Evolutionary conservation across 2,888 invertebrate genomes (phyloP).

Genomic region (Osmoderma eremita): DNA sequence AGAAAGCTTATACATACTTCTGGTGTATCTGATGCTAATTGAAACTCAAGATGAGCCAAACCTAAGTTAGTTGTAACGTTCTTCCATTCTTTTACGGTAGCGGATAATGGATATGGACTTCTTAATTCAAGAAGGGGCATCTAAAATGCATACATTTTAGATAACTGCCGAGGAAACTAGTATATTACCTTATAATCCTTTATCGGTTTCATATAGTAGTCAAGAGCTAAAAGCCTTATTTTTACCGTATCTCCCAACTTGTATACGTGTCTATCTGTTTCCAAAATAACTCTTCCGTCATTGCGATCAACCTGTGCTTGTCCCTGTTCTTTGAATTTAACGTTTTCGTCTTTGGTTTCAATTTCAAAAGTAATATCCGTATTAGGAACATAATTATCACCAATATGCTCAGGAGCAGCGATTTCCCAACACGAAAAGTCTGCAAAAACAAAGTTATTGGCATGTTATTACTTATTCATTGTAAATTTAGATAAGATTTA

Average conservation of each 20-base stretch:
- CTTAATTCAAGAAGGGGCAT: not conserved
- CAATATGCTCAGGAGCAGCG: not conserved
- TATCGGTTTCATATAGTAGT: constrained; percentile 65
- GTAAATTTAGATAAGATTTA: not conserved
- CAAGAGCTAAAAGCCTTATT: constrained; percentile 66
- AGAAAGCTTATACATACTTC: constrained; percentile 50
- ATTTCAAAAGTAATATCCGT: not conserved
- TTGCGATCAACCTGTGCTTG: not conserved
- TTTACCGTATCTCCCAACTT: constrained; percentile 68
- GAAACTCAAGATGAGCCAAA: constrained; percentile 66
- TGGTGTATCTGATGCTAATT: constrained; percentile 56
- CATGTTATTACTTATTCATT: not conserved
- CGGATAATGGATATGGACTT: constrained; percentile 69
- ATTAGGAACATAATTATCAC: not conserved
- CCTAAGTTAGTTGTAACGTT: constrained; percentile 70
- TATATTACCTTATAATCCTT: constrained; percentile 46
- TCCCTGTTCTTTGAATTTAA: constrained; percentile 1
- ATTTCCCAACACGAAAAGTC: constrained; percentile 30
- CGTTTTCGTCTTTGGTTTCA: constrained; percentile 10
- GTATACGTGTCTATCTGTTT: constrained; percentile 68
- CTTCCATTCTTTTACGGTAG: constrained; percentile 73
- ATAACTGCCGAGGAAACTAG: not conserved
- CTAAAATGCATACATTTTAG: not conserved
- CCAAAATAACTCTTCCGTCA: constrained; percentile 52
- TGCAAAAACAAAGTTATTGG: not conserved